These are phyloP conservation scores for Drosophila leonis DNA, from an alignment of 2,888 invertebrate genomes.

Conservation along the genomic window DNA sequence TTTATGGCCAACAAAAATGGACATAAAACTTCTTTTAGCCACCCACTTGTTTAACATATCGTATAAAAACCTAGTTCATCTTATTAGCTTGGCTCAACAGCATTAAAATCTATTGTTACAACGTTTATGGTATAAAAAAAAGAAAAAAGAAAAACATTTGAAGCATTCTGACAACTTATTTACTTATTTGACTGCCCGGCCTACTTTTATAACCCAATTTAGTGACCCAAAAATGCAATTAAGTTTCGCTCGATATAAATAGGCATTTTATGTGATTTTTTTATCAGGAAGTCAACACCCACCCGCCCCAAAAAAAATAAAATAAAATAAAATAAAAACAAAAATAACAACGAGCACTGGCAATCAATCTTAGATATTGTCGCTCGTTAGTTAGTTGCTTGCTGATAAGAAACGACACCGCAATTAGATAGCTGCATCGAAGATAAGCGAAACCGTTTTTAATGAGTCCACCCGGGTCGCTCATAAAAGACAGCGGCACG, in stretches of 20 bases:
- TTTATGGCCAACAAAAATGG: conserved; percentile 33
- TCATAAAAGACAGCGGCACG: conserved; percentile 59
- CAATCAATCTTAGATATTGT: conserved; percentile 79
- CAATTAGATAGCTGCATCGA: conserved; percentile 72
- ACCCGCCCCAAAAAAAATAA: conserved; percentile 12
- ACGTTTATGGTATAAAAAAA: not conserved
- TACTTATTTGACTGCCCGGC: conserved; percentile 34
- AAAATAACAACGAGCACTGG: conserved; percentile 35
- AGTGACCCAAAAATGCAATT: conserved; percentile 79
- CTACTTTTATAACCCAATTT: conserved; percentile 68
- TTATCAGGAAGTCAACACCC: conserved; percentile 54
- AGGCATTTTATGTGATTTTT: conserved; percentile 76
- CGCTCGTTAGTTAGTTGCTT: conserved; percentile 62
- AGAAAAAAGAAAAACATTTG: conserved; percentile 7
- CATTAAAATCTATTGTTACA: conserved; percentile 23
- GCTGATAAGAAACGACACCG: conserved; percentile 75
- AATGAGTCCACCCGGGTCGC: conserved; percentile 65
- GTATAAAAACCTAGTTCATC: conserved; percentile 8
- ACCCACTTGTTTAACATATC: conserved; percentile 25
- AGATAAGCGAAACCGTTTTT: conserved; percentile 68
- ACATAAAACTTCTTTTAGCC: conserved; percentile 25
- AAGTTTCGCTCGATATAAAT: conserved; percentile 75
- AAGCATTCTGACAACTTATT: conserved; percentile 20
- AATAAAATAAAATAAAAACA: not conserved
- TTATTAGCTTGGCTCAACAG: conserved; percentile 7